Conservation (phyloP, 2,888 invertebrate genomes). For the Ennomos quercinarius region DNA sequence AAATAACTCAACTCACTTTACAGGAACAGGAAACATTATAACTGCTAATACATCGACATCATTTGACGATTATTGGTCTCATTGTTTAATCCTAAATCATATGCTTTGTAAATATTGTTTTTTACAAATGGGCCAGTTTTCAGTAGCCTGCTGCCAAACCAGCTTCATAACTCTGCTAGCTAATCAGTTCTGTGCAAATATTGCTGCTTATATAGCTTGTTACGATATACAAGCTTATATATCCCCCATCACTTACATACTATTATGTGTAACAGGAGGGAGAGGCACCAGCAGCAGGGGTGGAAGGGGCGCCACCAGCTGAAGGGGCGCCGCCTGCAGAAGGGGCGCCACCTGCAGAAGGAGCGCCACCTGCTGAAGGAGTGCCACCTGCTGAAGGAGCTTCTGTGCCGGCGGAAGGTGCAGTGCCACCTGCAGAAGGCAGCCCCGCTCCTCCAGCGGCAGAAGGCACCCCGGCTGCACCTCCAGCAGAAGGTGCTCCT, state of each 20-base stretch:
- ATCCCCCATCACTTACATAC: too few relatives aligned
- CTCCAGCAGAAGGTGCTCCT: conserved; percentile 27
- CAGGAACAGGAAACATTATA: too few relatives aligned
- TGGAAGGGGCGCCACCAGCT: too few relatives aligned
- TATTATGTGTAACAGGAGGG: conserved; percentile 17
- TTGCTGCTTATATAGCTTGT: neutral
- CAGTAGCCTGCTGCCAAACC: neutral
- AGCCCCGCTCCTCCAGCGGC: neutral
- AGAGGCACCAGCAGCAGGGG: conserved; percentile 7
- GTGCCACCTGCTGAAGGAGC: conserved; percentile 10
- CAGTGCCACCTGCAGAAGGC: neutral
- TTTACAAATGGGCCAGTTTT: neutral
- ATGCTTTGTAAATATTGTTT: neutral
- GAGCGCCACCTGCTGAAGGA: conserved; percentile 13
- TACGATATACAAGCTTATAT: too few relatives aligned
- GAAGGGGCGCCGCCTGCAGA: neutral
- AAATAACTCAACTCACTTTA: too few relatives aligned
- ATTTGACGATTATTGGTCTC: too few relatives aligned
- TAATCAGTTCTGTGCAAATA: neutral
- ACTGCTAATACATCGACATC: too few relatives aligned
- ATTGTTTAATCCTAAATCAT: too few relatives aligned
- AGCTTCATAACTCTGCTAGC: conserved; percentile 10
- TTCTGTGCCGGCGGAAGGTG: conserved; percentile 8
- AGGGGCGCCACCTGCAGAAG: conserved; percentile 13
- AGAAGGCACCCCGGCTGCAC: conserved; percentile 6